Percentiles rank a stretch among this genome's conserved stretches.
phyloP scores from a whole-genome alignment of 2,888 invertebrate species.

The Drosophila sordidapex region DNA sequence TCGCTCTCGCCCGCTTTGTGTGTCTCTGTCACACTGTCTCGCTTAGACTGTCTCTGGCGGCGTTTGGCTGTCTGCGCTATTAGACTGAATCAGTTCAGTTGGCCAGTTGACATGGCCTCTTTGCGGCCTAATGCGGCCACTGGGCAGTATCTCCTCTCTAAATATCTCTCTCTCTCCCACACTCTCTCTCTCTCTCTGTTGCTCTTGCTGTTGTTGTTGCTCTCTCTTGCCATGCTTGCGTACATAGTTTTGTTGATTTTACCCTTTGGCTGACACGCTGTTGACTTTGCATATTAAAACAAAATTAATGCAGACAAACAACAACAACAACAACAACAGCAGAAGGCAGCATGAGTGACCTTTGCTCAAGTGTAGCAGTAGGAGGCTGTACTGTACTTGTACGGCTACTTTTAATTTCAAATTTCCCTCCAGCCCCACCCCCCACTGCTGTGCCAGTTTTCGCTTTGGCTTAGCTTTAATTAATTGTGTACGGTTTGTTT shows the following conservation, averaged over 20 bases:
- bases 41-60: background rate
- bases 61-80: conserved; percentile 35
- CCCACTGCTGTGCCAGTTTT: conserved; percentile 2
- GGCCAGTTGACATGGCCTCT: conserved; percentile 62
- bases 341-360: conserved; percentile 29
- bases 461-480: conserved; percentile 63
- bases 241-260: conserved; percentile 72
- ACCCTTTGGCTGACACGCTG: conserved; percentile 76
- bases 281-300: conserved; percentile 79
- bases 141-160: conserved; percentile 39
- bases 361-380: conserved; percentile 34
- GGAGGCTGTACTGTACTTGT: conserved; percentile 56
- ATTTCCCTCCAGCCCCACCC: conserved; percentile 23
- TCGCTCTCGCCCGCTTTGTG: too few relatives aligned
- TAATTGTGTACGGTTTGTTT: conserved; percentile 76
- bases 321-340: conserved; percentile 25
- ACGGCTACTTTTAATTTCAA: conserved; percentile 72
- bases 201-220: background rate
- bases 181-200: background rate
- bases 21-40: background rate
- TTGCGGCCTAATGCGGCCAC: conserved; percentile 65
- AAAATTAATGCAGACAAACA: conserved; percentile 73
- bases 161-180: too few relatives aligned
- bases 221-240: conserved; percentile 22
- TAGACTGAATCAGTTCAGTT: conserved; percentile 62